Evolutionary conservation across 1,140 invertebrate genomes (phyloP).

Genomic region (Listronotus bonariensis): DNA sequence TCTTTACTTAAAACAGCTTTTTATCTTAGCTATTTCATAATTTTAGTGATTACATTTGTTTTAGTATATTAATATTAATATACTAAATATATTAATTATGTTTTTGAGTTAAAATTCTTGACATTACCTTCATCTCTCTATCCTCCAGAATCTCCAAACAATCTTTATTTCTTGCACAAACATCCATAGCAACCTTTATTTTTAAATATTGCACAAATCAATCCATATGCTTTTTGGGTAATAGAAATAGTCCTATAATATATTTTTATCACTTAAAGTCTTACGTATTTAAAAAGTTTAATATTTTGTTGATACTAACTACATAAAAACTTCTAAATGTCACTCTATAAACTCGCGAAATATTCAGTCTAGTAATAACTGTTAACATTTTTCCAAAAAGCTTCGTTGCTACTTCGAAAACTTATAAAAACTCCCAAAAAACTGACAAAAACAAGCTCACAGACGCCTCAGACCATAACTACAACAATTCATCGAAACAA

Average conservation of each 20-base stretch:
- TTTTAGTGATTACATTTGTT: neutral
- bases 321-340: too few species aligned
- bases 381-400: too few species aligned
- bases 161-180: slow-evolving; percentile 18
- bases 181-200: slow-evolving; percentile 15
- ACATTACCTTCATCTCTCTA: slow-evolving; percentile 30
- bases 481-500: slow-evolving; percentile 14
- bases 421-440: neutral
- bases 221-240: neutral
- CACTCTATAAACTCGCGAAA: too few species aligned
- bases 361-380: too few species aligned
- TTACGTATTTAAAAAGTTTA: too few species aligned
- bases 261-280: too few species aligned
- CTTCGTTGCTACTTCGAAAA: neutral
- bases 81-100: neutral
- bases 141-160: slow-evolving; percentile 29
- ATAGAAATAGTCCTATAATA: neutral
- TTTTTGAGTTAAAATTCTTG: neutral
- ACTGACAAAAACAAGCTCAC: neutral
- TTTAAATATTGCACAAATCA: slow-evolving; percentile 16
- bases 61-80: neutral
- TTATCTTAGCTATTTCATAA: too few species aligned
- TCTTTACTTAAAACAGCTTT: neutral
- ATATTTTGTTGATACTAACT: too few species aligned
- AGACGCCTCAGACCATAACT: slow-evolving; percentile 9